Evolutionary conservation across 2,113 vertebrate species (phyloP).

Genomic region (Hypocryptadius cinnamomeus): DNA sequence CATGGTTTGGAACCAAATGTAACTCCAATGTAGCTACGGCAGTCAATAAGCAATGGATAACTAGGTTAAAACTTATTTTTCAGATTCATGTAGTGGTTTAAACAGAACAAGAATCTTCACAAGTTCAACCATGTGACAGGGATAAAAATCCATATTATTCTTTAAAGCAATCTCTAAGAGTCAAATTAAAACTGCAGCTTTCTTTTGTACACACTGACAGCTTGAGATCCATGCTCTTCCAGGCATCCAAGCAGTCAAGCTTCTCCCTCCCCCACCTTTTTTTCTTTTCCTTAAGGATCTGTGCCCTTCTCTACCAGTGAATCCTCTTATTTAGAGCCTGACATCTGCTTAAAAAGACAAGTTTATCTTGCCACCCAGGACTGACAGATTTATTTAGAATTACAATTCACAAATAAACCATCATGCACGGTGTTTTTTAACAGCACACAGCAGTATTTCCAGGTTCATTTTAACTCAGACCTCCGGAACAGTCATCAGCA

Average conservation of each 20-base stretch:
- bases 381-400: constrained; percentile 1
- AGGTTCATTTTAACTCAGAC: neutral
- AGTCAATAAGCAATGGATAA: neutral
- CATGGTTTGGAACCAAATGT: neutral
- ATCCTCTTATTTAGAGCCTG: neutral
- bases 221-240: neutral
- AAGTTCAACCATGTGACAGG: neutral
- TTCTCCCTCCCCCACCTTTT: neutral
- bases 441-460: neutral
- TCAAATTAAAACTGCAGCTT: neutral
- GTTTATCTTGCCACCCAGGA: neutral
- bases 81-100: neutral
- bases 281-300: neutral
- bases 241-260: neutral
- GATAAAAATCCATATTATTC: neutral
- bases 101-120: neutral
- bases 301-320: neutral
- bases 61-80: neutral
- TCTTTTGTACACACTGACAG: neutral
- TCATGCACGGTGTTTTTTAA: neutral
- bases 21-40: neutral
- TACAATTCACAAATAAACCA: neutral
- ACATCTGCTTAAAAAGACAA: constrained; percentile 21
- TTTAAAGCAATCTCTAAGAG: neutral
- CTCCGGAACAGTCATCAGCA: neutral